Percentiles rank a stretch among this genome's conserved stretches.
phyloP scores from a whole-genome alignment of 2,797 vertebrate genomes.

The Anableps anableps region DNA sequence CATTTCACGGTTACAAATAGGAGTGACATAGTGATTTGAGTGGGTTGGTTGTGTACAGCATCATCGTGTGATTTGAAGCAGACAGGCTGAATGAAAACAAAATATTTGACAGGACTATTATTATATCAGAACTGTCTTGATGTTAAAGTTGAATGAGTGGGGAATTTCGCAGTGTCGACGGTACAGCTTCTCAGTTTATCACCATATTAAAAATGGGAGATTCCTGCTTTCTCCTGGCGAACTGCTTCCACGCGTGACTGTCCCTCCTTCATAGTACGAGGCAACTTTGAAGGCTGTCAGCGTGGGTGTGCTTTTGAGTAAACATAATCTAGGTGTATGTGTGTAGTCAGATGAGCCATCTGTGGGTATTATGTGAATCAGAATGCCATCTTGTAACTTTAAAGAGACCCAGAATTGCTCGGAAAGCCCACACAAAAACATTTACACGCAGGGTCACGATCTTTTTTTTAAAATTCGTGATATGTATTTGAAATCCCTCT shows the following conservation, averaged over 20 bases:
- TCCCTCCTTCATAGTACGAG: conserved; percentile 26
- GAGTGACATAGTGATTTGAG: neutral
- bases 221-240: conserved; percentile 16
- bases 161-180: neutral
- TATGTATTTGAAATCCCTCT: neutral
- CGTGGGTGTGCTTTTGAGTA: conserved; percentile 13
- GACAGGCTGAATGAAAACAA: neutral
- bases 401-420: conserved; percentile 1
- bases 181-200: neutral
- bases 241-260: conserved; percentile 50
- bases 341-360: conserved; percentile 12
- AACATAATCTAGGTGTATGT: conserved; percentile 1
- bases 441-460: neutral
- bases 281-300: conserved; percentile 11
- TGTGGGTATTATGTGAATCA: conserved; percentile 18
- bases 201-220: conserved; percentile 2
- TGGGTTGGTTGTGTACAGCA: conserved; percentile 21
- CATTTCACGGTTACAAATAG: neutral
- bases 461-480: neutral
- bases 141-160: conserved; percentile 7
- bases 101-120: neutral
- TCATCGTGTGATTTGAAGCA: neutral
- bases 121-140: neutral
- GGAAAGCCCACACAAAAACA: neutral
- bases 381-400: conserved; percentile 13